Evolutionary conservation across 2,797 vertebrate species (phyloP).

Genomic region (Malurus splendens): DNA sequence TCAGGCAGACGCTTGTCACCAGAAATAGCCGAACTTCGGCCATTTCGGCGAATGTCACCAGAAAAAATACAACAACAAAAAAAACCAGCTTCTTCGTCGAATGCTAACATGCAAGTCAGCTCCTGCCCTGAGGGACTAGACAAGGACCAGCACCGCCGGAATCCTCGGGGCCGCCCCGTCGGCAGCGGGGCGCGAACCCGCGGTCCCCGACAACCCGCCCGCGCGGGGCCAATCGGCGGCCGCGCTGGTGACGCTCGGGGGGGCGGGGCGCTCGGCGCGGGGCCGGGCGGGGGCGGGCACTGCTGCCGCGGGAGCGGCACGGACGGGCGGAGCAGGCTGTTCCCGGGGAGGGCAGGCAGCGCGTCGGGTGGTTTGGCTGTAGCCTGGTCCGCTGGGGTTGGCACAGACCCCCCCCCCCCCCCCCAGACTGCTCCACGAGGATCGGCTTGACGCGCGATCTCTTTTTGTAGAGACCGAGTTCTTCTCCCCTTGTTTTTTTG

Average conservation of each 20-base stretch:
- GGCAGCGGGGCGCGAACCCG: not conserved
- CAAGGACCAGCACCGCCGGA: fast-evolving
- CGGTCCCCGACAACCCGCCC: fast-evolving
- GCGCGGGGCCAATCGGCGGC: not conserved
- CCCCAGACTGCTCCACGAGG: not conserved
- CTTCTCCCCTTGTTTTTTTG: fast-evolving
- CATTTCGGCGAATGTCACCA: not conserved
- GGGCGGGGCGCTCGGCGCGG: not conserved
- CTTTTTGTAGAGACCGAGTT: not conserved
- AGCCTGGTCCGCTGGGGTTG: not conserved
- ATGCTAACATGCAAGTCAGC: too few relatives aligned
- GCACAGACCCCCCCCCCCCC: fast-evolving
- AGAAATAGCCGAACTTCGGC: fast-evolving
- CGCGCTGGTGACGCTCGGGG: not conserved
- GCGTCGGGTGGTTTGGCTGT: not conserved
- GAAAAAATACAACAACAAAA: not conserved
- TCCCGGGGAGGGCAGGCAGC: not conserved
- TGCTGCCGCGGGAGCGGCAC: not conserved
- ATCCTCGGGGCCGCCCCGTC: fast-evolving
- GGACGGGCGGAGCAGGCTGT: not conserved
- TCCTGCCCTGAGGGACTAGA: fast-evolving
- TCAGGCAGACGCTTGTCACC: not conserved
- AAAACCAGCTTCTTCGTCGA: not conserved
- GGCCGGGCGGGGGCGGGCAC: not conserved
- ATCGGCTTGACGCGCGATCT: not conserved